Base-by-base conservation (phyloP, 2,113 vertebrate genomes). In the Chrysemys picta region DNA sequence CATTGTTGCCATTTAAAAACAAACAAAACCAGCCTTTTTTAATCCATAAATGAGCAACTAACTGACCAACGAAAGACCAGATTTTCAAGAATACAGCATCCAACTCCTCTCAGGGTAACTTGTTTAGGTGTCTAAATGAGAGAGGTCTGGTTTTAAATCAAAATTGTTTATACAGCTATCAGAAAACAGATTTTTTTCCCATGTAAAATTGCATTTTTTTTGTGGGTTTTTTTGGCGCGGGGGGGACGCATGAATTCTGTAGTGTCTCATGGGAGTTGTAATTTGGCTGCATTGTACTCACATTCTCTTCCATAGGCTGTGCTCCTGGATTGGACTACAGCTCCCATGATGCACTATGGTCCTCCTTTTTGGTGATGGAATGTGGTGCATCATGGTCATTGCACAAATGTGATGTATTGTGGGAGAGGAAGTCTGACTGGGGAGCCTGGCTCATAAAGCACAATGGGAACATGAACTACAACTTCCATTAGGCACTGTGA, bases 41-140 rank as follows among this genome's bases (percentile, higher is more conserved):
- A 1, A 11, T 17, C 91, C 88, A 53, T 57, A 29, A 9, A 7
- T 12, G 84, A 25, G 52, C 45, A 82, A 42, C 47, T 50, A 49
- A 0, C 21, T 8, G 62, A 65, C 53, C n/a, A 72, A 9, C 3
- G n/a, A 72, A 38, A 38, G 2, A 38, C 65, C n/a, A 72, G 65
- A 21, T 38, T 38, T 72, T 38, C 65, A 49, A 86, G 72, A 56
- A 54, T 82, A 4, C 1, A 54, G 10, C 54, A 22, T 84, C 81
- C 38, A 16, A 22, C 65, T 53, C 80, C 2, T 10, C 22, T 0
- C 50, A 84, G 2, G 13, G 52, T 88, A 47, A 47, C 6, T 12
- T 25, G 4, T 0, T 0, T 38, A 35, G 79, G 31, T 10, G 22
- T 88, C 79, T 14, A 17, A 53, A 24, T 21, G 31, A 3, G n/a